Evolutionary conservation across 2,113 vertebrate species (phyloP).

Genomic region (Bos javanicus): DNA sequence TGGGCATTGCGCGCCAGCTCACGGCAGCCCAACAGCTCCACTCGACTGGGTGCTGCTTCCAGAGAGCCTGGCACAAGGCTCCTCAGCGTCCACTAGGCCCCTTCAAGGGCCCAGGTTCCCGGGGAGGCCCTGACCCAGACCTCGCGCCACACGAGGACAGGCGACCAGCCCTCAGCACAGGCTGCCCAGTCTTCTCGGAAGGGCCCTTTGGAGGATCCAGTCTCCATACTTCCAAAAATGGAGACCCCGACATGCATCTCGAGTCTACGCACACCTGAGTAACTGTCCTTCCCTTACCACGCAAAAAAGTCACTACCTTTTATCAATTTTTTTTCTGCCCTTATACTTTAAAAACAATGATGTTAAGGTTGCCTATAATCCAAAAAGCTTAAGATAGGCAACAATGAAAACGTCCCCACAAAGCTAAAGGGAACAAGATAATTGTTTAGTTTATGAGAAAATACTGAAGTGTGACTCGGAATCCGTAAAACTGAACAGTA

Average conservation of each 20-base stretch:
- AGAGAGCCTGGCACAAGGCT: background rate
- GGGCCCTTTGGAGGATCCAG: background rate
- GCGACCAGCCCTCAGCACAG: background rate
- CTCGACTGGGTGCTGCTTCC: background rate
- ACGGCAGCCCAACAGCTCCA: background rate
- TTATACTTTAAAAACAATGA: background rate
- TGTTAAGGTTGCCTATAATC: background rate
- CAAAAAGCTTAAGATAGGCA: background rate
- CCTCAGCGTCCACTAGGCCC: background rate
- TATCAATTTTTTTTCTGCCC: background rate
- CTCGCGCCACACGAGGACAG: background rate
- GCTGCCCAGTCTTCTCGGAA: background rate
- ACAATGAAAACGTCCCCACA: background rate
- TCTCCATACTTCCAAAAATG: background rate
- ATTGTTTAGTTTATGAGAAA: background rate
- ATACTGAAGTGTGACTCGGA: background rate
- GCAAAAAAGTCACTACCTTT: background rate
- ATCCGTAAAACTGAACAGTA: background rate
- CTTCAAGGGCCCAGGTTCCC: background rate
- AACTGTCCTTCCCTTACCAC: background rate
- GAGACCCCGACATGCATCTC: background rate
- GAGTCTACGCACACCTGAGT: background rate
- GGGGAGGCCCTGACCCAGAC: background rate
- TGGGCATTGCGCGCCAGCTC: background rate
- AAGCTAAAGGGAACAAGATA: background rate